Conservation (phyloP, 1,140 invertebrate species). For the Drosophila melanica region DNA sequence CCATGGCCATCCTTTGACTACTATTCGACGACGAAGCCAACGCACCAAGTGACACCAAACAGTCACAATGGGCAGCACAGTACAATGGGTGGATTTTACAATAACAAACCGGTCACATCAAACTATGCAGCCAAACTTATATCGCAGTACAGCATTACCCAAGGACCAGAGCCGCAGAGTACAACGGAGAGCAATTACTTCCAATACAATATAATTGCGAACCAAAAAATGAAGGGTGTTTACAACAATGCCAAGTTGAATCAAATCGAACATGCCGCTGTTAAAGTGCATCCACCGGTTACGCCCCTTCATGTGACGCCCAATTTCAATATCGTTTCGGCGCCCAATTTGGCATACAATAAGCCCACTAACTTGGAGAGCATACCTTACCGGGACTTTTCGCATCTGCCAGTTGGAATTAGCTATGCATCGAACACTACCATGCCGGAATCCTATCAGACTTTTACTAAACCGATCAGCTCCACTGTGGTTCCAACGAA, state of each 20-base stretch:
- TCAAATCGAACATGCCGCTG: slow-evolving; percentile 49
- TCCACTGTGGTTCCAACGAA: slow-evolving; percentile 40
- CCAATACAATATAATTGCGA: slow-evolving; percentile 75
- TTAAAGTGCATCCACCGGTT: slow-evolving; percentile 54
- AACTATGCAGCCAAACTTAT: slow-evolving; percentile 60
- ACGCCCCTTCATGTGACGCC: slow-evolving; percentile 62
- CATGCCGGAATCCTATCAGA: slow-evolving; percentile 73
- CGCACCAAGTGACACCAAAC: slow-evolving; percentile 68
- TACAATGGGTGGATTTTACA: slow-evolving; percentile 86
- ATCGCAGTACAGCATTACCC: slow-evolving; percentile 72
- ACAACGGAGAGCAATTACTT: slow-evolving; percentile 82
- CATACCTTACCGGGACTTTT: slow-evolving; percentile 49
- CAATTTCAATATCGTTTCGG: slow-evolving; percentile 68
- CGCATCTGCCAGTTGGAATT: slow-evolving; percentile 58
- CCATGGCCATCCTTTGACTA: slow-evolving; percentile 17
- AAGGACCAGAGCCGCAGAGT: slow-evolving; percentile 21
- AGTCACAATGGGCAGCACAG: slow-evolving; percentile 84
- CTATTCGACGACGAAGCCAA: slow-evolving; percentile 40
- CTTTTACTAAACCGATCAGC: slow-evolving; percentile 57
- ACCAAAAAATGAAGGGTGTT: slow-evolving; percentile 78
- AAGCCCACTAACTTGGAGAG: slow-evolving; percentile 45
- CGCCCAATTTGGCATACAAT: slow-evolving; percentile 63
- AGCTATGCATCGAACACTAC: slow-evolving; percentile 59
- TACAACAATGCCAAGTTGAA: slow-evolving; percentile 54
- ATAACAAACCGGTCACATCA: slow-evolving; percentile 61